These are phyloP conservation scores for Microdon myrmicae DNA, from an alignment of 2,888 invertebrate genomes.

Conservation along the genomic window DNA sequence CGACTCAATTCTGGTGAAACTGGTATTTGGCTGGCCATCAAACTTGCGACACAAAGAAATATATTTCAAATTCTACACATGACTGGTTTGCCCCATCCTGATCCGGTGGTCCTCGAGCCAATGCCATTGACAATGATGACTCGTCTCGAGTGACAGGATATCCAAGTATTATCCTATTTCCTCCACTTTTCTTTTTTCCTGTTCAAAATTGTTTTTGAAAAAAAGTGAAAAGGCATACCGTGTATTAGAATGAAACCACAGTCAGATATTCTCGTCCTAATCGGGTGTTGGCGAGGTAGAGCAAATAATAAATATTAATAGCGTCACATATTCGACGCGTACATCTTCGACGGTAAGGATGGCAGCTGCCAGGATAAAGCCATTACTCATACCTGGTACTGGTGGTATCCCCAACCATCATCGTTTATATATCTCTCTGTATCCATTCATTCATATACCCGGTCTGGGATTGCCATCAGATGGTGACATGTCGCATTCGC, in stretches of 20 bases:
- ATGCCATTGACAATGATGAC: constrained; percentile 24
- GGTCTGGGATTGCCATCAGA: constrained; percentile 31
- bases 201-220: constrained; percentile 5
- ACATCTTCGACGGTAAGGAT: constrained; percentile 30
- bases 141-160: constrained; percentile 21
- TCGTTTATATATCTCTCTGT: constrained; percentile 17
- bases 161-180: constrained; percentile 5
- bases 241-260: constrained; percentile 38
- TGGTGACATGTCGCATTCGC: constrained; percentile 48
- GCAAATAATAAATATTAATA: constrained; percentile 52
- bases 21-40: background rate
- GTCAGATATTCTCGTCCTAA: no score
- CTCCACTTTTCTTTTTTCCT: constrained; percentile 10
- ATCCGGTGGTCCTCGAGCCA: constrained; percentile 26
- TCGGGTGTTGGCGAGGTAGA: constrained; percentile 19
- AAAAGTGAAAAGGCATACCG: constrained; percentile 21
- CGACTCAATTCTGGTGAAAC: constrained; percentile 22
- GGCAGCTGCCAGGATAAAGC: constrained; percentile 41
- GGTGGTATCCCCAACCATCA: constrained; percentile 31
- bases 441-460: constrained; percentile 1
- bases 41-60: background rate
- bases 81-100: constrained; percentile 28
- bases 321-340: constrained; percentile 45
- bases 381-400: constrained; percentile 48
- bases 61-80: constrained; percentile 34